Conservation (phyloP, 2,797 vertebrate genomes). For the Myotis myotis region DNA sequence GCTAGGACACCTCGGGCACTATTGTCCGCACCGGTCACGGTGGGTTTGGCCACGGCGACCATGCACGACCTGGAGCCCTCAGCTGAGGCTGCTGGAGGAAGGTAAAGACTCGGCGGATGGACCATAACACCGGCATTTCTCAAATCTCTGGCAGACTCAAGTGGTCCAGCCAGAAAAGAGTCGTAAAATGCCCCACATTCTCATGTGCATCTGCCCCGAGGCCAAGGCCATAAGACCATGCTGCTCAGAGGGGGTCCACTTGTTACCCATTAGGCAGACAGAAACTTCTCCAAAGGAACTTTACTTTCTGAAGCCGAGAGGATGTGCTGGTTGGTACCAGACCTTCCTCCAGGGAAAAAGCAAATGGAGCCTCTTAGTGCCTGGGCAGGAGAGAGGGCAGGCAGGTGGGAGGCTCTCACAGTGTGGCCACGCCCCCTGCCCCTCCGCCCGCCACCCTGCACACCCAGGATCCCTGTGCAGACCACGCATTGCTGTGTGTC, state of each 20-base stretch:
- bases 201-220: background rate
- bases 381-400: background rate
- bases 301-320: background rate
- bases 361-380: background rate
- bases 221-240: background rate
- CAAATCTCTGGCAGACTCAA: background rate
- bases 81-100: background rate
- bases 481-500: background rate
- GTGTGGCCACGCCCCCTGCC: too few relatives aligned
- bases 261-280: background rate
- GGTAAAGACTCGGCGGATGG: background rate
- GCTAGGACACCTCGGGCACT: background rate
- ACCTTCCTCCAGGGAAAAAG: background rate
- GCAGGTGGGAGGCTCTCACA: background rate
- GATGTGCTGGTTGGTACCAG: background rate
- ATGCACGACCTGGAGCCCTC: background rate
- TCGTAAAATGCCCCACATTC: background rate
- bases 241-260: background rate
- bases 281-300: slow-evolving; percentile 10
- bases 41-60: background rate
- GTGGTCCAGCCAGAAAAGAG: background rate
- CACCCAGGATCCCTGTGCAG: background rate
- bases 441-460: background rate
- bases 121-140: background rate
- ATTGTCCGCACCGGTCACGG: background rate